phyloP scores from a whole-genome alignment of 2,888 invertebrate species.

The Acanthosoma haemorrhoidale region DNA sequence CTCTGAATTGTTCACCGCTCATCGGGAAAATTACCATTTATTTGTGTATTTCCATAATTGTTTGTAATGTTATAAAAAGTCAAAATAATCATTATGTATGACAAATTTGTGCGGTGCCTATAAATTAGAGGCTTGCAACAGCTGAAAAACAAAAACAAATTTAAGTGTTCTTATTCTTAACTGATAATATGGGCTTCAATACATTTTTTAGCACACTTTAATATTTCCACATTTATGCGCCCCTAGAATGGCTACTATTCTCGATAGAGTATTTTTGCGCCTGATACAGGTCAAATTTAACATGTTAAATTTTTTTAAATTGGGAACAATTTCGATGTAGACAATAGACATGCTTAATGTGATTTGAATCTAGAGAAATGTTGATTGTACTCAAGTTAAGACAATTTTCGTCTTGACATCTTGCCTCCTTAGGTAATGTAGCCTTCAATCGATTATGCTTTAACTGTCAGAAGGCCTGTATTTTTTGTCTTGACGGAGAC shows the following conservation, averaged over 20 bases:
- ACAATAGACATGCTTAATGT: constrained; percentile 39
- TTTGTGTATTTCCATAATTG: not conserved
- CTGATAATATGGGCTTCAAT: constrained; percentile 31
- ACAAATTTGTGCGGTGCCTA: not conserved
- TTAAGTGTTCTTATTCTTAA: constrained; percentile 38
- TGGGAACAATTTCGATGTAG: constrained; percentile 39
- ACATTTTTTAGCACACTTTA: constrained; percentile 26
- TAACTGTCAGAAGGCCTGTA: not conserved
- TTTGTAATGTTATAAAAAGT: too few relatives aligned
- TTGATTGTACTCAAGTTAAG: constrained; percentile 16
- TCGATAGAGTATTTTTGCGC: constrained; percentile 30
- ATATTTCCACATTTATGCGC: constrained; percentile 24
- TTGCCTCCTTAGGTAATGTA: constrained; percentile 1
- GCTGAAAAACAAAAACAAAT: constrained; percentile 12
- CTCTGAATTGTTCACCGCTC: not conserved
- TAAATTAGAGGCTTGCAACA: constrained; percentile 6
- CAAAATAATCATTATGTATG: not conserved
- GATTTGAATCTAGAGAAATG: constrained; percentile 33
- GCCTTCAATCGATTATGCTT: not conserved
- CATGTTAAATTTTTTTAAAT: constrained; percentile 37
- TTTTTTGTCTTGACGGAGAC: not conserved
- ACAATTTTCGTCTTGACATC: not conserved
- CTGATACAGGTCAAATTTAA: constrained; percentile 34
- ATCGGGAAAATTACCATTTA: not conserved
- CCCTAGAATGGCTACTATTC: constrained; percentile 34